Evolutionary conservation across 2,888 invertebrate species (phyloP).

Genomic region (Drosophila macrospina): DNA sequence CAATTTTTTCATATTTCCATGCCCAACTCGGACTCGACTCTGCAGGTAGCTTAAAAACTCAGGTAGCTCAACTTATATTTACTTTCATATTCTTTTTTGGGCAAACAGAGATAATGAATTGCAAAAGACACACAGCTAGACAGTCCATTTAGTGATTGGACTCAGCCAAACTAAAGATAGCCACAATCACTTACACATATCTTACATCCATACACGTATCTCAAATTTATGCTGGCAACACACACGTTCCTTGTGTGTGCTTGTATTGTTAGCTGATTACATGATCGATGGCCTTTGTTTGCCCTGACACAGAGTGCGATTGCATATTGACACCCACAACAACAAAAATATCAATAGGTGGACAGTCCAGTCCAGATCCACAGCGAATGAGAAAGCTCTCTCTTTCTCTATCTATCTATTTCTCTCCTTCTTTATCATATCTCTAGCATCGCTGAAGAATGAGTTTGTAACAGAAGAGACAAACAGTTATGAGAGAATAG

Average conservation of each 20-base stretch:
- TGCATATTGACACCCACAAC: neutral
- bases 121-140: constrained; percentile 33
- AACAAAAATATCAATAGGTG: neutral
- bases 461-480: neutral
- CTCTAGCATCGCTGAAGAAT: neutral
- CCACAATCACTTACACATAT: constrained; percentile 30
- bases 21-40: neutral
- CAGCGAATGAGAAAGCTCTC: neutral
- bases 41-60: constrained; percentile 31
- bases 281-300: constrained; percentile 43
- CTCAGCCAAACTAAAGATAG: constrained; percentile 27
- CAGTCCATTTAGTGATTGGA: constrained; percentile 15
- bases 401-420: neutral
- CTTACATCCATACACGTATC: constrained; percentile 3
- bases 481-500: neutral
- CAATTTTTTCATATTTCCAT: constrained; percentile 8
- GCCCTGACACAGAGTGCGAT: neutral
- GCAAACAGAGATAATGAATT: constrained; percentile 45
- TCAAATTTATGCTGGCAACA: constrained; percentile 15
- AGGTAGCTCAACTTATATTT: constrained; percentile 30
- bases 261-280: constrained; percentile 18
- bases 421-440: no score
- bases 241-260: constrained; percentile 9
- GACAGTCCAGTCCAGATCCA: neutral
- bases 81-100: neutral